These are phyloP conservation scores for Isoperla grammatica DNA, from an alignment of 2,888 invertebrate genomes.

Conservation along the genomic window DNA sequence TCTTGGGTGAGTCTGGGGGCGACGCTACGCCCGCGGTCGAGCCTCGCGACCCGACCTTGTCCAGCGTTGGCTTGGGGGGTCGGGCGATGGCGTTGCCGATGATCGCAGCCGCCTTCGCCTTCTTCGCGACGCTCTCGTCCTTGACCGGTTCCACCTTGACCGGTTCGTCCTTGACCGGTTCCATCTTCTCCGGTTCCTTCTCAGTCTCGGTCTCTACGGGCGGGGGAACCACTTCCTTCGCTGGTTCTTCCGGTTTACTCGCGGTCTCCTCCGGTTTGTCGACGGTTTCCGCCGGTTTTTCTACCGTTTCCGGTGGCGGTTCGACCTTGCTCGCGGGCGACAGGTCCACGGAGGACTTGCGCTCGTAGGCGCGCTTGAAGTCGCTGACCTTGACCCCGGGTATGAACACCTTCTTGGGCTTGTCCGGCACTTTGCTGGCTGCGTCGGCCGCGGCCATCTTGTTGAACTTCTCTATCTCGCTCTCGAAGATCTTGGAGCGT, in stretches of 20 bases:
- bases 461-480: conserved; percentile 58
- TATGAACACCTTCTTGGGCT: conserved; percentile 74
- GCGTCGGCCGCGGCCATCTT: conserved; percentile 44
- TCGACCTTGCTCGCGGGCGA: conserved; percentile 13
- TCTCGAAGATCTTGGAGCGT: conserved; percentile 62
- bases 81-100: conserved; percentile 60
- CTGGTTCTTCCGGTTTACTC: too few species aligned
- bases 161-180: background rate
- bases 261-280: too few species aligned
- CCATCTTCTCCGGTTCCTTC: too few species aligned
- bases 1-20: background rate
- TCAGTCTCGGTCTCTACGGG: too few species aligned
- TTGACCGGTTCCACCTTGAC: background rate
- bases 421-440: conserved; percentile 45
- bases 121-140: conserved; percentile 35
- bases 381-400: conserved; percentile 79
- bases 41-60: background rate
- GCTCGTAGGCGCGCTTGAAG: conserved; percentile 80
- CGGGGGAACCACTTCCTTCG: too few species aligned
- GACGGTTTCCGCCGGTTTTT: too few species aligned
- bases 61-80: conserved; percentile 3
- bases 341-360: conserved; percentile 41
- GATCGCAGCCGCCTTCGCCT: conserved; percentile 65
- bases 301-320: background rate
- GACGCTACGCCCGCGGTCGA: too few species aligned